phyloP scores from a whole-genome alignment of 2,888 invertebrate genomes.

The Blomia tropicalis region DNA sequence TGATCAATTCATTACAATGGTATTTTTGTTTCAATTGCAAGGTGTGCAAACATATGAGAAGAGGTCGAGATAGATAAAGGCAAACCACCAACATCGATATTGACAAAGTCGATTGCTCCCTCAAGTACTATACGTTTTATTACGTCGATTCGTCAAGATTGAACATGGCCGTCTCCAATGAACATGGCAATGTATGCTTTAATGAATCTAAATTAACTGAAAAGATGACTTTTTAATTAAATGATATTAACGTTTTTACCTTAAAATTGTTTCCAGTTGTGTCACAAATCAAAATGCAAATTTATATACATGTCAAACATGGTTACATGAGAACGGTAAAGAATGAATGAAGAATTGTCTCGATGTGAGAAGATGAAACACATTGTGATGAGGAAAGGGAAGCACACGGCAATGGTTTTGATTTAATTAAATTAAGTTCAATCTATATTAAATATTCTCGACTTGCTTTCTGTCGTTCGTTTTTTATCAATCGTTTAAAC shows the following conservation, averaged over 20 bases:
- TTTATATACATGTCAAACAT: not conserved
- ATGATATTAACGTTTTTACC: not conserved
- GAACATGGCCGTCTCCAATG: no score
- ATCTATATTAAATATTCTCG: not conserved
- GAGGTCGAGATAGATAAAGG: no score
- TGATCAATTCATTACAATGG: no score
- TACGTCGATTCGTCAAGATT: no score
- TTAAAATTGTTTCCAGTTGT: not conserved
- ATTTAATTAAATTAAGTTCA: constrained; percentile 6
- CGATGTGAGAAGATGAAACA: not conserved
- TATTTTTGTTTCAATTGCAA: no score
- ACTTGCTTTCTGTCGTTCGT: no score
- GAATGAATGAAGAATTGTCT: not conserved
- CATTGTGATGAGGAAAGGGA: not conserved
- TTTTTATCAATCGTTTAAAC: no score
- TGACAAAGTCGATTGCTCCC: no score
- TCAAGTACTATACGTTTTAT: no score
- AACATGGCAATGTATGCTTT: no score
- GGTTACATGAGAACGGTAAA: not conserved
- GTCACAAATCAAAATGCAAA: not conserved
- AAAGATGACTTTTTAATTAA: constrained; percentile 12
- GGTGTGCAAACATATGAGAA: no score
- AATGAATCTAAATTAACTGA: constrained; percentile 8
- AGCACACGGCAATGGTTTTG: not conserved
- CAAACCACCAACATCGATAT: no score